A percentile compares a stretch with the other conserved stretches of the same genome.
phyloP scores from a whole-genome alignment of 92 coral and sea anemone species.

The Epizoanthus fatuus region DNA sequence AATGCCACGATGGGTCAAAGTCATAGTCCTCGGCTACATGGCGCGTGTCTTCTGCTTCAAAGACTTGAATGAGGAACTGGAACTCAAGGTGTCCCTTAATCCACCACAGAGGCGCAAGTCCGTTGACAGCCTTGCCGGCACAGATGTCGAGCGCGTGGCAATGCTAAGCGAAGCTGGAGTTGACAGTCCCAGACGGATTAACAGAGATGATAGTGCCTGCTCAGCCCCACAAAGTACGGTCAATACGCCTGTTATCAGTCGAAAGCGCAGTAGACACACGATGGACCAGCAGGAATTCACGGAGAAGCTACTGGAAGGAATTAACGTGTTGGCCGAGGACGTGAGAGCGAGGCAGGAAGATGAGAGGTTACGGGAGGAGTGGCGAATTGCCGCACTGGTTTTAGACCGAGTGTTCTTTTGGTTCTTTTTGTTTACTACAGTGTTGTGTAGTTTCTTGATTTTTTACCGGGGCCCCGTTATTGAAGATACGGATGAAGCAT shows the following conservation, averaged over 20 bases:
- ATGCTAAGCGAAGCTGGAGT: constrained; percentile 59
- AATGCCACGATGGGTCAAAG: constrained; percentile 94
- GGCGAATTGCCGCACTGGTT: constrained; percentile 91
- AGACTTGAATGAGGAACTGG: constrained; percentile 69
- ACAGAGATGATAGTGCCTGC: constrained; percentile 63
- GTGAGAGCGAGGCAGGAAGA: constrained; percentile 85
- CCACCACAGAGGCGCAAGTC: constrained; percentile 66
- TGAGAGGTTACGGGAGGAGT: constrained; percentile 87
- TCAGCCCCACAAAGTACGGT: constrained; percentile 73
- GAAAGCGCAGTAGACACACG: constrained; percentile 72
- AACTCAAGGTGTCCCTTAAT: constrained; percentile 64
- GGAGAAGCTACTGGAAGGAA: constrained; percentile 85
- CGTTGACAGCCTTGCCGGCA: constrained; percentile 57
- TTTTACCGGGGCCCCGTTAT: constrained; percentile 80
- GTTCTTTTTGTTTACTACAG: constrained; percentile 74
- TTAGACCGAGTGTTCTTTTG: constrained; percentile 92
- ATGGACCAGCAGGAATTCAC: constrained; percentile 70
- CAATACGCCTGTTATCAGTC: constrained; percentile 75
- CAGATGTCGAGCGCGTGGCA: constrained; percentile 60
- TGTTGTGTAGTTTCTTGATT: constrained; percentile 72
- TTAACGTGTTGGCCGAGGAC: constrained; percentile 88
- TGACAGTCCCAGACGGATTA: constrained; percentile 62
- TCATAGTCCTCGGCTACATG: constrained; percentile 89
- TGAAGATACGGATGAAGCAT: constrained; percentile 11
- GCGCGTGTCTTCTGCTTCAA: constrained; percentile 85